Evolutionary conservation across 2,113 vertebrate genomes (phyloP), one percentile per base, ranked within the genome.

Genomic region (Semicossyphus pulcher): DNA sequence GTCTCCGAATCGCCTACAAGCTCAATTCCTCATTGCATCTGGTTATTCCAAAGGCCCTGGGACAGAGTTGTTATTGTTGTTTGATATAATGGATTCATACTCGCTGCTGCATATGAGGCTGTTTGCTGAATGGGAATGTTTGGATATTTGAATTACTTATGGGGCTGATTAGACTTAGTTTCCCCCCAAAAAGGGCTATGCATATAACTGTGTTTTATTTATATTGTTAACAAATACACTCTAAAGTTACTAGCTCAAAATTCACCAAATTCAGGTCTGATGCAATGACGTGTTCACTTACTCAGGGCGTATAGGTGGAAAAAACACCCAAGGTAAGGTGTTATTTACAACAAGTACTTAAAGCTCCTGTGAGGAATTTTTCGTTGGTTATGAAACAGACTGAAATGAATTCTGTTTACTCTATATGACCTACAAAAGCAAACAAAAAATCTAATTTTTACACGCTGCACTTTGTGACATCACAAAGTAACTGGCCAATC

Each of bases 21-120:
- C 78, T 72, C 42, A n/a, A 25, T 71, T 47, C 64, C 21, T 56
- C 58, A 64, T 53, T 68, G 25, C 29, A 34, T 31, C 72, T 56
- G 57, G 32, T 47, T 65, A 28, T 53, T 68, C 29, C 37, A 23
- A 37, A 45, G 54, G 72, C 76, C 74, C 54, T 31, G 29, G 59
- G 53, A 66, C 18, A 0, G 12, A 54, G 56, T 16, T 32, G 28
- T 59, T 54, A 16, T 23, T 34, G n/a, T 49, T 25, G 18, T 66
- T 76, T 72, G 62, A 76, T 66, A 48, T 21, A 28, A 23, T 37
- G 4, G 32, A 20, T 18, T 58, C 29, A 36, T 2, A 7, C 44
- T 6, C 14, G 4, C 34, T 45, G 21, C 10, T 39, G 21, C 29
- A 23, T 32, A 14, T 18, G 3, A 56, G 49, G 16, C 64, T 31